phyloP scores from a whole-genome alignment of 2,888 invertebrate species.

The Phania funesta region DNA sequence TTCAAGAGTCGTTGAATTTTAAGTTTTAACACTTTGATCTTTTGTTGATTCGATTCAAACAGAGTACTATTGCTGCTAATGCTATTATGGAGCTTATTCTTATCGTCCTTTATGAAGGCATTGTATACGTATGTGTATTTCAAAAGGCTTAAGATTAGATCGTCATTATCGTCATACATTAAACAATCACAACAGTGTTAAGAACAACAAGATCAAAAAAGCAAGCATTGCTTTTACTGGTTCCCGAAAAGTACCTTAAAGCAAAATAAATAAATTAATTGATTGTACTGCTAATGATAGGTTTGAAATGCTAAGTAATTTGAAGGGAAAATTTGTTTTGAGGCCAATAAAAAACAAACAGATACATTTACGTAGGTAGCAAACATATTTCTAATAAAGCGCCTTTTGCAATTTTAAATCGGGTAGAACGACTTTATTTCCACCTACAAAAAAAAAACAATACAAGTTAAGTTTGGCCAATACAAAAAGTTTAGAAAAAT shows the following conservation, averaged over 20 bases:
- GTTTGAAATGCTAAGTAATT: conserved; percentile 17
- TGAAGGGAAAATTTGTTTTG: background rate
- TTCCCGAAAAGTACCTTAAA: background rate
- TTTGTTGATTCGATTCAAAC: background rate
- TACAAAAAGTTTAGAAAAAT: too few species aligned
- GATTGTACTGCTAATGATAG: conserved; percentile 45
- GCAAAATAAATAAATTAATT: conserved; percentile 58
- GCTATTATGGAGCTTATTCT: too few species aligned
- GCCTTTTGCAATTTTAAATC: too few species aligned
- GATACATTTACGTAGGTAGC: too few species aligned
- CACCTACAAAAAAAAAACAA: too few species aligned
- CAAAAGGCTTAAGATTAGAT: conserved; percentile 35
- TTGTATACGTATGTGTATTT: background rate
- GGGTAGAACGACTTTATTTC: too few species aligned
- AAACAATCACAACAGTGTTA: conserved; percentile 22
- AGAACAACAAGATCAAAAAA: conserved; percentile 8
- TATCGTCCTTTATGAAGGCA: too few species aligned
- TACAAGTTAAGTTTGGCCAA: too few species aligned
- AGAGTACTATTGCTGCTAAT: background rate
- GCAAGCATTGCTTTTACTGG: conserved; percentile 1
- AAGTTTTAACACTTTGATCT: conserved; percentile 57
- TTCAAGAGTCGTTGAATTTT: conserved; percentile 11
- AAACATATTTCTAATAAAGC: too few species aligned
- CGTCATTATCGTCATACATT: background rate
- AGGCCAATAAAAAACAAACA: too few species aligned